Evolutionary conservation across 2,888 invertebrate genomes (phyloP).

Genomic region (Troides aeacus): DNA sequence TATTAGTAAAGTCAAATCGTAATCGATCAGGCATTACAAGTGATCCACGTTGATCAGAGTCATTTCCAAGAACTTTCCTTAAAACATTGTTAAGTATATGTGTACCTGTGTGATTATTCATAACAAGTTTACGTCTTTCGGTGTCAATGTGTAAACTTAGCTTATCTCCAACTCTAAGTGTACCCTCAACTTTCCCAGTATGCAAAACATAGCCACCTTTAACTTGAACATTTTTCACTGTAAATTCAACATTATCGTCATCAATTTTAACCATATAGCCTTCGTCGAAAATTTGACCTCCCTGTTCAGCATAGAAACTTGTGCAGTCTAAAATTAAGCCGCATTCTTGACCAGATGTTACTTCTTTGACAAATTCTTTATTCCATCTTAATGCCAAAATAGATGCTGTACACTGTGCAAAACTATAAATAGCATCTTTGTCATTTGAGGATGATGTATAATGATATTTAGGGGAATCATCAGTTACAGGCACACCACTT

Average conservation of each 20-base stretch:
- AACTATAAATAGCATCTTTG: constrained; percentile 87
- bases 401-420: constrained; percentile 85
- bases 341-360: constrained; percentile 92
- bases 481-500: constrained; percentile 87
- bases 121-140: constrained; percentile 91
- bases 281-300: constrained; percentile 98
- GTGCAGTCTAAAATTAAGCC: constrained; percentile 95
- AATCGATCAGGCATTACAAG: constrained; percentile 98
- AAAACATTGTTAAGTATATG: constrained; percentile 97
- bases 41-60: constrained; percentile 97
- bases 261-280: constrained; percentile 91
- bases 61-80: constrained; percentile 92
- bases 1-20: constrained; percentile 98
- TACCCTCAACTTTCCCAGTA: constrained; percentile 93
- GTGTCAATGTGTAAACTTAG: constrained; percentile 91
- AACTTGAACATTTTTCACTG: constrained; percentile 95
- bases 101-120: constrained; percentile 99
- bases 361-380: constrained; percentile 91
- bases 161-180: constrained; percentile 90
- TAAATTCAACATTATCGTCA: constrained; percentile 94
- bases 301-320: constrained; percentile 99
- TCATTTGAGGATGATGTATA: constrained; percentile 85
- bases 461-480: constrained; percentile 95
- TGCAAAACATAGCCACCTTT: constrained; percentile 98
- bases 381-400: constrained; percentile 90